Conservation (phyloP, 2,888 invertebrate species). For the Zhuqinia jingwanae region DNA sequence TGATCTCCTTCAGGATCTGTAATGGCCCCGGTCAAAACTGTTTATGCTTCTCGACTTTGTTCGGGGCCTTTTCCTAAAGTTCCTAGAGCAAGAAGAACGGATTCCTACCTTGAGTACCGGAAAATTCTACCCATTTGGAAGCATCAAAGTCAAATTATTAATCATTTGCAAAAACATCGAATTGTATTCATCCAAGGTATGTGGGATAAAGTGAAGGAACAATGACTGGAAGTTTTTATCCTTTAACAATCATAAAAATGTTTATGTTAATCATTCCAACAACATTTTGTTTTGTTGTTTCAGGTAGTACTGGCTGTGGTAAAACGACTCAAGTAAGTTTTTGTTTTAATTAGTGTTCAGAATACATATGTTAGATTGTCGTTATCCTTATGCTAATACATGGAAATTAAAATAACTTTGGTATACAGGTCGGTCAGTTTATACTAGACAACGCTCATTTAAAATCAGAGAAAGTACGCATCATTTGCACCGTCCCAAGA, state of each 20-base stretch:
- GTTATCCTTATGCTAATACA: no score
- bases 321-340: conserved; percentile 93
- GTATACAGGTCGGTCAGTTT: conserved; percentile 90
- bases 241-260: not conserved
- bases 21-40: not conserved
- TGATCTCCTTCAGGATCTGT: not conserved
- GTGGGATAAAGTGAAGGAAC: no score
- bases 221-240: not conserved
- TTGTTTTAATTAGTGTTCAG: no score
- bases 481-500: conserved; percentile 96
- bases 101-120: conserved; percentile 80
- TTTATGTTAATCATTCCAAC: no score
- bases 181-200: conserved; percentile 85
- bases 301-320: conserved; percentile 92
- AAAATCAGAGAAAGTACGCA: conserved; percentile 86
- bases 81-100: conserved; percentile 59
- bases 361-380: no score
- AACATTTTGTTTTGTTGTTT: conserved; percentile 70
- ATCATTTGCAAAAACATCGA: conserved; percentile 86
- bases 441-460: conserved; percentile 89
- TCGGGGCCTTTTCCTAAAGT: conserved; percentile 65
- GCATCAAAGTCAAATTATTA: conserved; percentile 86
- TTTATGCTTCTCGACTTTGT: conserved; percentile 45
- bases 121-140: conserved; percentile 87
- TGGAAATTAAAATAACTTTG: no score